Evolutionary conservation across 2,113 vertebrate genomes (phyloP).

Genomic region (Coryphaenoides rupestris): DNA sequence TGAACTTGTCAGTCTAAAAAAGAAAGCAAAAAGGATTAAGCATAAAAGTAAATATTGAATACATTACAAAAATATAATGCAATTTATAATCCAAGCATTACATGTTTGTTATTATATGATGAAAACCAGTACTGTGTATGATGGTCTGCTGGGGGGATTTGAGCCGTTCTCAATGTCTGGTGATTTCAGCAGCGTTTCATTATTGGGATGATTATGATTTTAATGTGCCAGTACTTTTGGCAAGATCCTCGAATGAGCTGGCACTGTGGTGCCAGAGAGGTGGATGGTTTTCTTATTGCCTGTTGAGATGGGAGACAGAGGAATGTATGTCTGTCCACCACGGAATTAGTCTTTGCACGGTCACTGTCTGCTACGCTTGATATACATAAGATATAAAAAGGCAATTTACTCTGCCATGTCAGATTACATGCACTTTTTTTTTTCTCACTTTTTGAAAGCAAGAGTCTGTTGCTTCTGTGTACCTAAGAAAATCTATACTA

Average conservation of each 20-base stretch:
- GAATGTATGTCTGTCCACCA: constrained; percentile 38
- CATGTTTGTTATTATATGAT: no score
- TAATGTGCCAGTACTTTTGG: constrained; percentile 31
- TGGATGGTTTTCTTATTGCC: constrained; percentile 26
- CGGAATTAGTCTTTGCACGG: constrained; percentile 26
- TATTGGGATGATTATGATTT: constrained; percentile 45
- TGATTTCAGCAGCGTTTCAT: constrained; percentile 66
- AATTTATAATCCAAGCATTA: no score
- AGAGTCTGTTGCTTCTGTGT: no score
- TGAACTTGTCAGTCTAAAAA: no score
- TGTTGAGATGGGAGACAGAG: constrained; percentile 5
- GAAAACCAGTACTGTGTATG: no score
- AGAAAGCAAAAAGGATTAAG: no score
- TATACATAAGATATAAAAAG: not conserved
- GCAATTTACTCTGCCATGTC: not conserved
- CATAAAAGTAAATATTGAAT: no score
- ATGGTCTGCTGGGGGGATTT: no score
- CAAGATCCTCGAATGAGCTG: constrained; percentile 42
- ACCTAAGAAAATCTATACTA: no score
- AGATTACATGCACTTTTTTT: not conserved
- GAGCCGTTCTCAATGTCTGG: constrained; percentile 19
- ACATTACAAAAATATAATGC: no score
- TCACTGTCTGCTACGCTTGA: constrained; percentile 2
- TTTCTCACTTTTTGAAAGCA: no score
- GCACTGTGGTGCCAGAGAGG: constrained; percentile 2